Conservation (phyloP, 2,797 vertebrate species). For the Sebastes minor region DNA sequence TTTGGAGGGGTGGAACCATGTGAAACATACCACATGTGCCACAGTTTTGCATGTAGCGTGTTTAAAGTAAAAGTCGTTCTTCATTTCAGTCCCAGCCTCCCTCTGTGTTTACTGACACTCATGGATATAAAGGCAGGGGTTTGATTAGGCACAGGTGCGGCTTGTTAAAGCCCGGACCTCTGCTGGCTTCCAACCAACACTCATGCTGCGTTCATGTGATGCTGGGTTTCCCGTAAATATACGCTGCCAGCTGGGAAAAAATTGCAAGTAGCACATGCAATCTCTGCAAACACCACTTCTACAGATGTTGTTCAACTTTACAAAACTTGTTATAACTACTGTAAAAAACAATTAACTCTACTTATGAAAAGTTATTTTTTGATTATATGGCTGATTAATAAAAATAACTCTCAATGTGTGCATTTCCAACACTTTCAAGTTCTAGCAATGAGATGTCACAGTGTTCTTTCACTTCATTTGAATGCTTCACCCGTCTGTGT, state of each 20-base stretch:
- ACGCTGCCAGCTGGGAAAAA: slow-evolving; percentile 23
- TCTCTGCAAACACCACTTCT: slow-evolving; percentile 9
- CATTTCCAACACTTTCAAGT: slow-evolving; percentile 6
- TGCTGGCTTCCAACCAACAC: slow-evolving; percentile 48
- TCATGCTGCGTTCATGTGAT: slow-evolving; percentile 48
- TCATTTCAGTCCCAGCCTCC: slow-evolving; percentile 8
- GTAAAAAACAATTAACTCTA: background rate
- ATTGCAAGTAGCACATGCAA: slow-evolving; percentile 13
- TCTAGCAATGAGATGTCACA: slow-evolving; percentile 6
- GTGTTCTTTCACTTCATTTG: slow-evolving; percentile 24
- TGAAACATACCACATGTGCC: slow-evolving; percentile 34
- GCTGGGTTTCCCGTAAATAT: slow-evolving; percentile 44
- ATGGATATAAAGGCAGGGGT: slow-evolving; percentile 40
- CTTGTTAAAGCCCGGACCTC: slow-evolving; percentile 55
- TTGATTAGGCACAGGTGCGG: slow-evolving; percentile 61
- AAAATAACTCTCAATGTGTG: slow-evolving; percentile 1
- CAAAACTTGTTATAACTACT: background rate
- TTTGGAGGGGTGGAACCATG: background rate
- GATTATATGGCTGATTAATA: background rate
- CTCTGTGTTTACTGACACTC: slow-evolving; percentile 45
- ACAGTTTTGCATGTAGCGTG: slow-evolving; percentile 9
- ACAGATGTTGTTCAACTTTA: slow-evolving; percentile 18
- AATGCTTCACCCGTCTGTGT: slow-evolving; percentile 27
- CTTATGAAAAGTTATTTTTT: background rate
- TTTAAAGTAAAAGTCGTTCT: slow-evolving; percentile 24